Conservation (phyloP, 2,797 vertebrate species). For the Enteromius radiatus region DNA sequence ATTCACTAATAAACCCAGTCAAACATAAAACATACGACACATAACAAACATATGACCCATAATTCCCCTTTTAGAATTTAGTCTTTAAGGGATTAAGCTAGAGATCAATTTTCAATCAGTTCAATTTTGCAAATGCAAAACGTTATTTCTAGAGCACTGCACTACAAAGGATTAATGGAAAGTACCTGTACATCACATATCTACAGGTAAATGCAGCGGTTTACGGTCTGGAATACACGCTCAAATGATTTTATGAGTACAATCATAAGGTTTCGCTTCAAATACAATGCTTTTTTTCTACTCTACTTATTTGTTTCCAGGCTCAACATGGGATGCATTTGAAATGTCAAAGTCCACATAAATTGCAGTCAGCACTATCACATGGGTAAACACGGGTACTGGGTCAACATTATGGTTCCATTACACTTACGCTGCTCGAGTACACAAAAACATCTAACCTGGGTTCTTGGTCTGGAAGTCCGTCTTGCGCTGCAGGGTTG, state of each 20-base stretch:
- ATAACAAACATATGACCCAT: conserved; percentile 54
- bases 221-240: background rate
- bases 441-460: conserved; percentile 70
- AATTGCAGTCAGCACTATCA: background rate
- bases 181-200: conserved; percentile 5
- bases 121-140: background rate
- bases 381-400: background rate
- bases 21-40: conserved; percentile 44
- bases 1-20: conserved; percentile 21
- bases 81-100: conserved; percentile 6
- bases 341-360: conserved; percentile 1
- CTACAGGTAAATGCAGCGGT: background rate
- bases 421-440: background rate
- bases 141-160: background rate
- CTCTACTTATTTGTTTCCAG: background rate
- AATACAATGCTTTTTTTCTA: background rate
- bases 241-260: background rate
- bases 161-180: background rate
- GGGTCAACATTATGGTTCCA: background rate
- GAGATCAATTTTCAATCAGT: conserved; percentile 2
- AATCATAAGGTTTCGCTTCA: background rate
- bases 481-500: conserved; percentile 89
- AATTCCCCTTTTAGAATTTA: conserved; percentile 53
- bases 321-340: background rate
- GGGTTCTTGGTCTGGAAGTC: conserved; percentile 85